These are phyloP conservation scores for Romanomermis culicivorax DNA, from an alignment of 2,888 invertebrate species.

Conservation along the genomic window DNA sequence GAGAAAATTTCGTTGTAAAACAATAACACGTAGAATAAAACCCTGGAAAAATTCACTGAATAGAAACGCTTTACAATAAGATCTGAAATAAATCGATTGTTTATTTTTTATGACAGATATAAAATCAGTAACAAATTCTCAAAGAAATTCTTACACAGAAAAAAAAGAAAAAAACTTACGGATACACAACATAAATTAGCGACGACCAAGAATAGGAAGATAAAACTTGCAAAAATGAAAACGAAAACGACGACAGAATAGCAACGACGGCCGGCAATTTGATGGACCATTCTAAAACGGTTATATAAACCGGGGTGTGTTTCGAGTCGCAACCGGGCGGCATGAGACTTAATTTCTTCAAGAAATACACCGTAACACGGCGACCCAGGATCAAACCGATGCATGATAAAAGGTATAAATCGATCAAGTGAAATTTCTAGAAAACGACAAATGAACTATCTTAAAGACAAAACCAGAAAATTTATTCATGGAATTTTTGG, in stretches of 20 bases:
- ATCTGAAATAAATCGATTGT: background rate
- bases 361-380: constrained; percentile 45
- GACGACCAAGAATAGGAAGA: constrained; percentile 53
- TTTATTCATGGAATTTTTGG: too few species aligned
- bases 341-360: constrained; percentile 27
- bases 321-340: constrained; percentile 3
- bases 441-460: constrained; percentile 28
- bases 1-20: constrained; percentile 14
- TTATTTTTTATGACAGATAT: too few species aligned
- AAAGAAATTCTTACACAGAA: background rate
- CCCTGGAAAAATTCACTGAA: constrained; percentile 27
- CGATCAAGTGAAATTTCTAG: constrained; percentile 83
- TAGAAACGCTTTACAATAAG: background rate
- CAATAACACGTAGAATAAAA: constrained; percentile 26
- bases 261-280: constrained; percentile 23
- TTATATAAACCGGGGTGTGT: constrained; percentile 6
- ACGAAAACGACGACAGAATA: constrained; percentile 23
- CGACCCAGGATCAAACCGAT: constrained; percentile 57
- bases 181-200: constrained; percentile 63
- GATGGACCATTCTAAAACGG: constrained; percentile 35
- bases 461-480: too few species aligned
- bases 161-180: constrained; percentile 44
- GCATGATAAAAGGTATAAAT: constrained; percentile 61
- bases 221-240: constrained; percentile 38
- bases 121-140: too few species aligned